Evolutionary conservation across 2,113 vertebrate species (phyloP).

Genomic region (Chamaetylas fuelleborni): DNA sequence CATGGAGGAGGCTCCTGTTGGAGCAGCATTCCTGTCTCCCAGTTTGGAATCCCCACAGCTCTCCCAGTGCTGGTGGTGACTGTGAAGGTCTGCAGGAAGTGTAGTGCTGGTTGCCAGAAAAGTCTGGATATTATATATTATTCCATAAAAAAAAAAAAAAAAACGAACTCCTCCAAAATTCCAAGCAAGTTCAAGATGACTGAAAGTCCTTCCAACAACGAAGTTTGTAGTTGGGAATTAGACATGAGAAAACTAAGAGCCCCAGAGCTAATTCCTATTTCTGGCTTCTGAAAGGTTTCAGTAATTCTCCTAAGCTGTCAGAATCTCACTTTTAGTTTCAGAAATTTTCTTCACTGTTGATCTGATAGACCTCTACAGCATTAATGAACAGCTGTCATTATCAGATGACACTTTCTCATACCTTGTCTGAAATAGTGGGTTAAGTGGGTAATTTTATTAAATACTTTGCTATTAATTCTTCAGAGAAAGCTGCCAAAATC

Average conservation of each 20-base stretch:
- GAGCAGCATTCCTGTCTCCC: not conserved
- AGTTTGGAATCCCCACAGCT: accelerated
- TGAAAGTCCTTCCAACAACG: not conserved
- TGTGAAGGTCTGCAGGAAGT: not conserved
- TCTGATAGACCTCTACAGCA: not conserved
- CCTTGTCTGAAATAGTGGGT: not conserved
- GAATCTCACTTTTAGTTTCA: not conserved
- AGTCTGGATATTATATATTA: not conserved
- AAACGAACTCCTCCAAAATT: not conserved
- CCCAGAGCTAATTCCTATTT: not conserved
- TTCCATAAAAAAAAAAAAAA: not conserved
- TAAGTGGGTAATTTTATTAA: not conserved
- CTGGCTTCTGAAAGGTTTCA: not conserved
- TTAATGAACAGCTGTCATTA: not conserved
- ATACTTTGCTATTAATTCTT: not conserved
- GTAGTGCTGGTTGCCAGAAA: not conserved
- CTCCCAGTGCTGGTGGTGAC: not conserved
- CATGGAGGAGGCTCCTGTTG: accelerated
- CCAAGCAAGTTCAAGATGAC: not conserved
- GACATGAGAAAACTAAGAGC: not conserved
- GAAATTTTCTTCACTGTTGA: not conserved
- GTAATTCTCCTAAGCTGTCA: not conserved
- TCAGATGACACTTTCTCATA: not conserved
- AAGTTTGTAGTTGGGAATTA: not conserved
- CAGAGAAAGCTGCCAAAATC: not conserved